A percentile compares a stretch with the other conserved stretches of the same genome.
phyloP scores from a whole-genome alignment of 2,888 invertebrate species.

The Conomelus anceps region DNA sequence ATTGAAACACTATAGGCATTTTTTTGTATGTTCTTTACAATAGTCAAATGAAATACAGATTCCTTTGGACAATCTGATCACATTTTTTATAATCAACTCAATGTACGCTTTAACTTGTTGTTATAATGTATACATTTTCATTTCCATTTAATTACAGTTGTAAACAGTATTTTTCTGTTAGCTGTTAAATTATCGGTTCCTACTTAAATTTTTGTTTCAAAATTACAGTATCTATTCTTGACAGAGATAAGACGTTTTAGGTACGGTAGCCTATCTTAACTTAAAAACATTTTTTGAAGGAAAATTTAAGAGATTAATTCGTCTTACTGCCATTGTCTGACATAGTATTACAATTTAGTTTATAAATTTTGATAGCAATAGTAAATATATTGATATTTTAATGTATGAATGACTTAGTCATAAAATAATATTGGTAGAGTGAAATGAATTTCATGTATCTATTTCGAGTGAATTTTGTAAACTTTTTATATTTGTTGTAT shows the following conservation, averaged over 20 bases:
- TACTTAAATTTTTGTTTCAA: not conserved
- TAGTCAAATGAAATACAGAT: no score
- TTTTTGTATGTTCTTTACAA: not conserved
- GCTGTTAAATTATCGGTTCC: not conserved
- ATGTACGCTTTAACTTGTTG: no score
- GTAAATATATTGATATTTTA: not conserved
- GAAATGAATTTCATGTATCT: not conserved
- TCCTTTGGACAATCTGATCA: no score
- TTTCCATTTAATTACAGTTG: no score
- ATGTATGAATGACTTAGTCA: not conserved
- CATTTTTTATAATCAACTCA: no score
- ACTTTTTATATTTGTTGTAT: not conserved
- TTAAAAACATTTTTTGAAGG: not conserved
- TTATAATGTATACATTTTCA: no score
- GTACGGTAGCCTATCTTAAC: no score
- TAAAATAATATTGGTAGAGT: not conserved
- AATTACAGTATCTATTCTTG: not conserved
- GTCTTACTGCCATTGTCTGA: not conserved
- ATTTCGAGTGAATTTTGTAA: not conserved
- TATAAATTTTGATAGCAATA: not conserved
- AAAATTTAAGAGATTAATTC: not conserved
- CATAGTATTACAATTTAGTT: not conserved
- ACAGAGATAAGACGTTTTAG: no score
- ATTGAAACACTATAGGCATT: no score
- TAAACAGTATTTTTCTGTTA: no score